Evolutionary conservation across 1,140 invertebrate genomes (phyloP).

Genomic region (Plutomurus gul): DNA sequence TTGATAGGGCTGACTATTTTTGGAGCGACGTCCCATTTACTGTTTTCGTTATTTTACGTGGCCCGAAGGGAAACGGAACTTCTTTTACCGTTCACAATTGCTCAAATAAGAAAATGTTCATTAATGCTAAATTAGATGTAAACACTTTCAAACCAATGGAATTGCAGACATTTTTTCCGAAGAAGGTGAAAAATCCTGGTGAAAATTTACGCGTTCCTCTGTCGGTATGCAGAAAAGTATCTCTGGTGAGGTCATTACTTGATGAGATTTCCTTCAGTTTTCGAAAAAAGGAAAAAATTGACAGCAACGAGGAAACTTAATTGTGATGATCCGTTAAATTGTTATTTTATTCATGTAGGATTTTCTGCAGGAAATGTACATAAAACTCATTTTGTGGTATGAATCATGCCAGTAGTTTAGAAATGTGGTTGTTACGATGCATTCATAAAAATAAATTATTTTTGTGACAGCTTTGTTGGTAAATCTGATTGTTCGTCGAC

Average conservation of each 20-base stretch:
- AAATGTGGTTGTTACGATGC: too few relatives aligned
- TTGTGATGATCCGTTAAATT: neutral
- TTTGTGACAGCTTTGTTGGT: too few relatives aligned
- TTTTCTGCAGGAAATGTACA: neutral
- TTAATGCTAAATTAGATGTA: slow-evolving; percentile 34
- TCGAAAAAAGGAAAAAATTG: neutral
- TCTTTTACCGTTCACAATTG: slow-evolving; percentile 29
- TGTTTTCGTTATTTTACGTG: slow-evolving; percentile 29
- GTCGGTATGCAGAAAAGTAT: slow-evolving; percentile 30
- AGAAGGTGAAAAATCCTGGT: slow-evolving; percentile 41
- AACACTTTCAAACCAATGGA: neutral
- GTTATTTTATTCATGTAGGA: too few relatives aligned
- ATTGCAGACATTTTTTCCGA: slow-evolving; percentile 38
- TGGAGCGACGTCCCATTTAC: slow-evolving; percentile 39
- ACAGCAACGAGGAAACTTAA: neutral
- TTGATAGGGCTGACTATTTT: neutral
- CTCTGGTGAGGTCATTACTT: neutral
- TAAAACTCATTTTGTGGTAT: too few relatives aligned
- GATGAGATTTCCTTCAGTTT: slow-evolving; percentile 37
- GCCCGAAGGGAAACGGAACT: neutral
- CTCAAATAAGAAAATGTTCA: slow-evolving; percentile 36
- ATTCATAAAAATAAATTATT: too few relatives aligned
- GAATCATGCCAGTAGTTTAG: too few relatives aligned
- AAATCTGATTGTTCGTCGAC: too few relatives aligned
- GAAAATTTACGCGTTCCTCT: slow-evolving; percentile 35